A percentile compares a stretch with the other conserved stretches of the same genome.
These are phyloP conservation scores for Masnerella sp. DNA, from an alignment of 2,888 invertebrate genomes.

Conservation along the genomic window DNA sequence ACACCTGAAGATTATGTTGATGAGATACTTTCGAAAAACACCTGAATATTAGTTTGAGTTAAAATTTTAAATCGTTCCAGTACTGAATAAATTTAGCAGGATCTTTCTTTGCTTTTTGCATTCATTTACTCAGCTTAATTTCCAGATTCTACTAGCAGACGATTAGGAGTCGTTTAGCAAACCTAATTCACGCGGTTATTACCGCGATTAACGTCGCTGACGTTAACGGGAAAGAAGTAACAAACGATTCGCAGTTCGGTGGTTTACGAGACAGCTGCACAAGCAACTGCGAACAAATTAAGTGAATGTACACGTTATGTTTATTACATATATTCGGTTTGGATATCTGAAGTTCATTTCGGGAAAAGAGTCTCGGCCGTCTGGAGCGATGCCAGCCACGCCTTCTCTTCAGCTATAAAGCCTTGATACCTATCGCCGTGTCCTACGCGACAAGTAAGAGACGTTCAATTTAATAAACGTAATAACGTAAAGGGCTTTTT, in stretches of 20 bases:
- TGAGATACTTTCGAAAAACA: too few relatives aligned
- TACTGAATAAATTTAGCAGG: too few relatives aligned
- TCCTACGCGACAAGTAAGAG: slow-evolving; percentile 62
- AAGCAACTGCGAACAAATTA: slow-evolving; percentile 12
- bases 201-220: slow-evolving; percentile 28
- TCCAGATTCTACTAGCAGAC: too few relatives aligned
- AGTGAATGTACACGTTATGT: slow-evolving; percentile 26
- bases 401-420: slow-evolving; percentile 68
- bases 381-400: slow-evolving; percentile 72
- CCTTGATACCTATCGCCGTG: slow-evolving; percentile 65
- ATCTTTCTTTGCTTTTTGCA: too few relatives aligned
- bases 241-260: neutral
- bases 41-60: too few relatives aligned
- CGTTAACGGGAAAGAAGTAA: slow-evolving; percentile 4
- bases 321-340: slow-evolving; percentile 49
- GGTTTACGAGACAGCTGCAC: slow-evolving; percentile 10
- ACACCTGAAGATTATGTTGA: too few relatives aligned
- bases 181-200: slow-evolving; percentile 24
- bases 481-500: slow-evolving; percentile 76
- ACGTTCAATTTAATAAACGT: slow-evolving; percentile 76
- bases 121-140: too few relatives aligned
- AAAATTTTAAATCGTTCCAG: too few relatives aligned
- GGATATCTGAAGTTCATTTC: slow-evolving; percentile 59
- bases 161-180: neutral
- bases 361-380: slow-evolving; percentile 54